phyloP scores from a whole-genome alignment of 2,113 vertebrate species.

The Istiophorus platypterus region DNA sequence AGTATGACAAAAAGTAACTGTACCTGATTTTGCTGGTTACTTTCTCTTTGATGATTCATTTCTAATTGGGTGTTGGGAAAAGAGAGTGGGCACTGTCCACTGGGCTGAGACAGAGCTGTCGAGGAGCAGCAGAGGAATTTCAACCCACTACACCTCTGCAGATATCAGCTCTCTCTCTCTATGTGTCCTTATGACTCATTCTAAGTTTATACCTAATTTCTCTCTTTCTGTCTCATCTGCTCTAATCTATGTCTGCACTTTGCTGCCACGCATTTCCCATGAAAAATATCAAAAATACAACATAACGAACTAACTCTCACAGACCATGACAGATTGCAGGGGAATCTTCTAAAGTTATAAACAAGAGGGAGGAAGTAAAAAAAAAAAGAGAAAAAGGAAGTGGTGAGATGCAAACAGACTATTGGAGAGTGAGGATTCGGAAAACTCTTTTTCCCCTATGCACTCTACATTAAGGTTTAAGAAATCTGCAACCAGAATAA shows the following conservation, averaged over 20 bases:
- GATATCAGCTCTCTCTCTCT: conserved; percentile 29
- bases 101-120: conserved; percentile 47
- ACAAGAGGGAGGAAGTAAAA: neutral
- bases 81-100: conserved; percentile 38
- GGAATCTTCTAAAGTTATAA: neutral
- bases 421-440: neutral
- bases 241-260: neutral
- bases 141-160: conserved; percentile 30
- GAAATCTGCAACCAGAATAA: conserved; percentile 9
- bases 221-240: conserved; percentile 9
- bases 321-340: conserved; percentile 2
- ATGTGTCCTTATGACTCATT: conserved; percentile 49
- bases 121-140: conserved; percentile 28
- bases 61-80: conserved; percentile 50
- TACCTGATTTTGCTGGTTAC: conserved; percentile 28
- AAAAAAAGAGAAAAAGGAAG: neutral
- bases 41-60: conserved; percentile 36
- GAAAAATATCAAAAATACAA: conserved; percentile 9
- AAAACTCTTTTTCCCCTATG: neutral
- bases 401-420: neutral
- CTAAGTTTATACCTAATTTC: conserved; percentile 33
- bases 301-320: conserved; percentile 25
- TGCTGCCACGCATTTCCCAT: conserved; percentile 6
- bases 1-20: conserved; percentile 27
- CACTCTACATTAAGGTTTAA: conserved; percentile 1